Base-by-base conservation (phyloP, 1,140 invertebrate genomes). In the Mylabris phalerata region DNA sequence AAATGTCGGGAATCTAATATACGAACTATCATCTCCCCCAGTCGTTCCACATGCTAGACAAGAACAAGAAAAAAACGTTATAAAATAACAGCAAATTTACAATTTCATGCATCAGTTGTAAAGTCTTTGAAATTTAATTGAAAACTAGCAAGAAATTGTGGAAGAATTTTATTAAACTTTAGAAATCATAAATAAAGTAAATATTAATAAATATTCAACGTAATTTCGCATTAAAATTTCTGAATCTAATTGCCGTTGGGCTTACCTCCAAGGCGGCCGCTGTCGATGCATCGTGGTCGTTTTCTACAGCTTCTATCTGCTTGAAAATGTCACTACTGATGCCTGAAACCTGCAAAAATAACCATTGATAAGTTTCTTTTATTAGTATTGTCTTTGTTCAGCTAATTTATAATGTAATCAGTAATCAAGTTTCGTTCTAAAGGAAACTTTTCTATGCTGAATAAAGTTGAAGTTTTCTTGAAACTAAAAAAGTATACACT, bases 301-400 rank as follows among this genome's bases (percentile, higher is more conserved):
- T 94, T 78, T 95, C 93, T 60, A 95, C 88, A 60, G 90, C 90
- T 79, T 96, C 92, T 80, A 96, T 91, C 81, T 95, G 92, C 64
- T 92, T 89, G 80, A 95, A 96, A 76, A 95, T 93, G 78, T 95
- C 93, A 67, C 89, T 90, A 72, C 91, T 94, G 67, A 96, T 95
- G 67, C 93, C 93, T 74, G 89, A 92, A 67, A 93, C 88, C 89
- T 92, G 77, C 55, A 79, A 78, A 65, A 67, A 5, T 32, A 32
- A 32, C 32, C 4, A 32, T 7, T 5, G 7, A 32, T 5, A 32
- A 7, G 32, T 32, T 19, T 19, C 7, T 32, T 32, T 32, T 32
- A 5, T 32, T 32, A 7, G 32, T 32, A 5, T 32, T 32, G 32
- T 32, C 19, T 19, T 19, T 19, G 19, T 19, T 19, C 19, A 19